Percentiles rank a stretch among this genome's conserved stretches.
These are phyloP conservation scores for Tethya wilhelma DNA, from an alignment of 37 sponge, comb jelly and placozoan species.

Conservation along the genomic window DNA sequence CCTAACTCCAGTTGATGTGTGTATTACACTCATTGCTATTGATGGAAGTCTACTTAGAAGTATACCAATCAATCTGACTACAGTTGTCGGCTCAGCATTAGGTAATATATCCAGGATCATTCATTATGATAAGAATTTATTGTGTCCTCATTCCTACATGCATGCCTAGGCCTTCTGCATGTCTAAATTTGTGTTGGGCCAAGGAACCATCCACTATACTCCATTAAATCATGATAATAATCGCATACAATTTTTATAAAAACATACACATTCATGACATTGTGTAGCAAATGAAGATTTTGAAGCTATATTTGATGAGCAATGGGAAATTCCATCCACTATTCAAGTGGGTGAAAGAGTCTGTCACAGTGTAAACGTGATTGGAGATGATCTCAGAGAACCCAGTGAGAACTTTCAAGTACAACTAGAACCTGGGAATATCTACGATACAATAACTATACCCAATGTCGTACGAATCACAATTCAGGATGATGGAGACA, in stretches of 20 bases:
- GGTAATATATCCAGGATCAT: not conserved
- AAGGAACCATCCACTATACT: too few relatives aligned
- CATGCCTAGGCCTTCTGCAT: too few relatives aligned
- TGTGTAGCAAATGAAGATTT: not conserved
- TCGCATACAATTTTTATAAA: too few relatives aligned
- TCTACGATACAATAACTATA: not conserved
- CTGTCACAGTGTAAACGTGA: not conserved
- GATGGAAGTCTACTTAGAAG: not conserved
- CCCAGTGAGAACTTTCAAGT: not conserved
- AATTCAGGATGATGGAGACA: conserved; percentile 3
- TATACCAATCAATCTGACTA: not conserved
- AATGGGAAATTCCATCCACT: not conserved
- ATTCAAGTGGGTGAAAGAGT: not conserved
- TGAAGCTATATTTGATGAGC: not conserved
- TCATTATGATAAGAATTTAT: not conserved
- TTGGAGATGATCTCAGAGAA: not conserved
- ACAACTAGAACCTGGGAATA: not conserved
- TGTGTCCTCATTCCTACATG: not conserved
- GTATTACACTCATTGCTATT: not conserved
- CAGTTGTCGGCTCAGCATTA: not conserved
- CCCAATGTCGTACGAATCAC: not conserved
- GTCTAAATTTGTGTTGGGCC: too few relatives aligned
- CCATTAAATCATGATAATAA: too few relatives aligned
- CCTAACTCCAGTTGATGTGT: not conserved
- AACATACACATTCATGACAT: too few relatives aligned